These are phyloP conservation scores for Perca flavescens DNA, from an alignment of 2,113 vertebrate genomes.

Conservation along the genomic window DNA sequence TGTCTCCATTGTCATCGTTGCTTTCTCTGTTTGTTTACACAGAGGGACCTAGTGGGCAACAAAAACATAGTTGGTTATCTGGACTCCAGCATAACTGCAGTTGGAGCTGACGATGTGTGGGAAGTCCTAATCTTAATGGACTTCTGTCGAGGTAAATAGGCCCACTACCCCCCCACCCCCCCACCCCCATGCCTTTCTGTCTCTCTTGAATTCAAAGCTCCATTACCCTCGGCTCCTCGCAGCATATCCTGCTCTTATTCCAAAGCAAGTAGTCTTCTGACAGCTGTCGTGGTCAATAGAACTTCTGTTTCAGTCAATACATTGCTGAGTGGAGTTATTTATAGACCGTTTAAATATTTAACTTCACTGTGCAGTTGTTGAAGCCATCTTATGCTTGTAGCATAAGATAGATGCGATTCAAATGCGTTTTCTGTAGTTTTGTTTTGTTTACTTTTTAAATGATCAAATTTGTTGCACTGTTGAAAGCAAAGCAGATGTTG, in stretches of 20 bases:
- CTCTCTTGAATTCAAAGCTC: constrained; percentile 20
- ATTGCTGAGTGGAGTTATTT: constrained; percentile 30
- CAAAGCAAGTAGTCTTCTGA: constrained; percentile 22
- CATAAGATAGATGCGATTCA: not conserved
- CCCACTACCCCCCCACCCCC: no score
- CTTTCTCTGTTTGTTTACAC: constrained; percentile 62
- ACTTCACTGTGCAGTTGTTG: not conserved
- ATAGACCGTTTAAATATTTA: constrained; percentile 20
- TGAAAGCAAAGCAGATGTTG: not conserved
- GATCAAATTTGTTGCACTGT: not conserved
- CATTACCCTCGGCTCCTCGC: constrained; percentile 29
- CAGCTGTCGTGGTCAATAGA: constrained; percentile 16
- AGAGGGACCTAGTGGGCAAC: constrained; percentile 95
- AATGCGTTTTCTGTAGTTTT: no score
- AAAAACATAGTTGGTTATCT: constrained; percentile 98
- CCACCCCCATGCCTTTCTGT: not conserved
- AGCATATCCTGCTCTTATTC: constrained; percentile 14
- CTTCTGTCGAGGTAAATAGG: constrained; percentile 92
- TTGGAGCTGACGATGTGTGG: constrained; percentile 96
- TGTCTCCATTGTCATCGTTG: constrained; percentile 4
- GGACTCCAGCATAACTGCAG: constrained; percentile 94
- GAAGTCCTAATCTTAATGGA: constrained; percentile 99
- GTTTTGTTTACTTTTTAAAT: not conserved
- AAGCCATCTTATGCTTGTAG: not conserved
- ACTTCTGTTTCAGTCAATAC: constrained; percentile 22